A percentile compares a stretch with the other conserved stretches of the same genome.
Evolutionary conservation across 2,113 vertebrate genomes (phyloP).

Genomic region (Noctilio leporinus): DNA sequence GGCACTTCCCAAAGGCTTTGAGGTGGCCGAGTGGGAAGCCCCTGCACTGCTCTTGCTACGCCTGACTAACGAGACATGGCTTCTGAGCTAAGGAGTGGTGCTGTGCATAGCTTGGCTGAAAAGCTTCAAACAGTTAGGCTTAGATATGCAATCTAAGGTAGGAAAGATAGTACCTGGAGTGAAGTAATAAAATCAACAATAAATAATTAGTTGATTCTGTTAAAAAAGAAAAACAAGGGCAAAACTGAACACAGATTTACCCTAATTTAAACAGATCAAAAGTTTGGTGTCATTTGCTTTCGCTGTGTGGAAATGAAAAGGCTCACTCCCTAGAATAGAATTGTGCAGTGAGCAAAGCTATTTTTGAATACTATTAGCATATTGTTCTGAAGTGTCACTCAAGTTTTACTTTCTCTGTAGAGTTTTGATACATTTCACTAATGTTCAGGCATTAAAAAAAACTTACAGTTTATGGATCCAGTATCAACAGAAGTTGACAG

Average conservation of each 20-base stretch:
- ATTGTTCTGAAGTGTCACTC: neutral
- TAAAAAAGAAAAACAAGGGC: neutral
- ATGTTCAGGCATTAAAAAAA: neutral
- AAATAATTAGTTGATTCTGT: neutral
- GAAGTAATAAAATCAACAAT: neutral
- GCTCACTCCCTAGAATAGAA: neutral
- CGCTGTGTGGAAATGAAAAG: neutral
- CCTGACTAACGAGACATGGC: neutral
- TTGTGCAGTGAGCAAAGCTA: neutral
- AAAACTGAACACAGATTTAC: neutral
- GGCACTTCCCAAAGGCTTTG: neutral
- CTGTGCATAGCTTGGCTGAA: neutral
- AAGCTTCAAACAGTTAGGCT: conserved; percentile 6
- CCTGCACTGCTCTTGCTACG: neutral
- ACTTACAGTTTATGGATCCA: conserved; percentile 85
- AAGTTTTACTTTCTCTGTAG: neutral
- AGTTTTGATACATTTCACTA: conserved; percentile 2
- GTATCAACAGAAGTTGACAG: conserved; percentile 83
- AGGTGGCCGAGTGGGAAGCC: neutral
- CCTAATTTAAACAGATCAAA: neutral
- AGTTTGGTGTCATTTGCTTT: neutral
- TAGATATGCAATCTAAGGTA: neutral
- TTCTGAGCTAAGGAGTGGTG: neutral
- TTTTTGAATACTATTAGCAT: neutral
- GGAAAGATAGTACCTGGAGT: neutral